These are phyloP conservation scores for Crematogaster levior DNA, from an alignment of 2,888 invertebrate genomes.

Conservation along the genomic window DNA sequence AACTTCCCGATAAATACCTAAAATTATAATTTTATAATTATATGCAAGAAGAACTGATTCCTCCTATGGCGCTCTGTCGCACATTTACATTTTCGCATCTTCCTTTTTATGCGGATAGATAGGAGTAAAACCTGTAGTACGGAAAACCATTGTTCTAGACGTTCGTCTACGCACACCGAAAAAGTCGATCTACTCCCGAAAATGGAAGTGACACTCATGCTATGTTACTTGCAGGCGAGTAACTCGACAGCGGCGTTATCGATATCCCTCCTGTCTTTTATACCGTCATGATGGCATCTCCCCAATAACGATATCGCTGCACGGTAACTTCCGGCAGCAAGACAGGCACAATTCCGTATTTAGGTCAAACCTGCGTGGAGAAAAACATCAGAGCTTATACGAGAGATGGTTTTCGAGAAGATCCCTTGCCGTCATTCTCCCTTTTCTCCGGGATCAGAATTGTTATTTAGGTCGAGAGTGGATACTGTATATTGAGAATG, in stretches of 20 bases:
- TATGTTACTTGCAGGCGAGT: slow-evolving; percentile 11
- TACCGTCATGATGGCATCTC: slow-evolving; percentile 30
- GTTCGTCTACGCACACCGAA: slow-evolving; percentile 1
- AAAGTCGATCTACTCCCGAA: slow-evolving; percentile 21
- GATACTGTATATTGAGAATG: neutral
- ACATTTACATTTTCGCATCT: neutral
- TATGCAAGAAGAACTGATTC: neutral
- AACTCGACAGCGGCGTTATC: slow-evolving; percentile 41
- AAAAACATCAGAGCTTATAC: neutral
- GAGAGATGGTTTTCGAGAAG: neutral
- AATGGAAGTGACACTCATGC: slow-evolving; percentile 43
- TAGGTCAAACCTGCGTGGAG: slow-evolving; percentile 39
- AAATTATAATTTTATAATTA: neutral
- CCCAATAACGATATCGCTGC: slow-evolving; percentile 28
- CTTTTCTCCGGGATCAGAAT: slow-evolving; percentile 48
- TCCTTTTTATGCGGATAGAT: neutral
- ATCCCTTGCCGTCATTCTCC: neutral
- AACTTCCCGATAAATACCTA: neutral
- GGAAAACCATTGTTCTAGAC: neutral
- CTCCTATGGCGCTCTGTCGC: neutral
- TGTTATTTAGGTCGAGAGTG: slow-evolving; percentile 53
- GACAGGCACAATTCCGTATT: slow-evolving; percentile 41
- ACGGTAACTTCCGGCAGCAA: slow-evolving; percentile 22
- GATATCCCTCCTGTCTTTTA: slow-evolving; percentile 53
- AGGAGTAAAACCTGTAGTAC: neutral